Base-by-base conservation (phyloP, 2,113 vertebrate genomes). In the Microcebus griseorufus region DNA sequence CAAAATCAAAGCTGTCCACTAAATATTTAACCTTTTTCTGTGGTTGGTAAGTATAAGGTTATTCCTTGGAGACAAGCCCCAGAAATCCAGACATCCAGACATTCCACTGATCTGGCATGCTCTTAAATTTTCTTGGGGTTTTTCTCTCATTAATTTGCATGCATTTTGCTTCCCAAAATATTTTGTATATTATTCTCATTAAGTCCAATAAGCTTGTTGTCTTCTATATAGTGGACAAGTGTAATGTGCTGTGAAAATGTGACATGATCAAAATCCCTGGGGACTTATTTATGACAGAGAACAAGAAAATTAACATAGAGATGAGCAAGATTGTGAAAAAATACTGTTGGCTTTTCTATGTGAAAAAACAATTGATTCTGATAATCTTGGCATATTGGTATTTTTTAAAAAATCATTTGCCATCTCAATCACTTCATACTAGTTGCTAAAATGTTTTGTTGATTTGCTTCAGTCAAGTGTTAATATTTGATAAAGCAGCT, bases 361-460 rank as follows among this genome's bases (percentile, higher is more conserved):
- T 79, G 76, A 90, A 95, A 65, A 34, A 34, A 80, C 75, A 80
- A 69, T 87, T 13, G 25, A 92, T 87, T 79, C 60, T 79, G 37
- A 79, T 92, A 48, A 79, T 60, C n/a, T 89, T 92, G 23, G 48
- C 25, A 87, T 94, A 80, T 42, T 94, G 75, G 6, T 58, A 76
- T 75, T 75, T 22, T 22, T 45, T 37, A 51, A 93, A 81, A 60
- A 67, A 34, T 51, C 16, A 53, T 60, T 79, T 94, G 6, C 62
- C 14, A 69, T 87, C 45, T 88, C 53, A 60, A 5, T 37, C 78
- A 18, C 34, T 90, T 93, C 11, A 10, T 45, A 39, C 18, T 9
- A 9, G 13, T 80, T 55, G 3, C 58, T 81, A 65, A 20, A 88
- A 84, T 11, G 18, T 1, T 80, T 88, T 58, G n/a, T n/a, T 55